Evolutionary conservation across 1,140 invertebrate genomes (phyloP).

Genomic region (Druon quercuslanigerum): DNA sequence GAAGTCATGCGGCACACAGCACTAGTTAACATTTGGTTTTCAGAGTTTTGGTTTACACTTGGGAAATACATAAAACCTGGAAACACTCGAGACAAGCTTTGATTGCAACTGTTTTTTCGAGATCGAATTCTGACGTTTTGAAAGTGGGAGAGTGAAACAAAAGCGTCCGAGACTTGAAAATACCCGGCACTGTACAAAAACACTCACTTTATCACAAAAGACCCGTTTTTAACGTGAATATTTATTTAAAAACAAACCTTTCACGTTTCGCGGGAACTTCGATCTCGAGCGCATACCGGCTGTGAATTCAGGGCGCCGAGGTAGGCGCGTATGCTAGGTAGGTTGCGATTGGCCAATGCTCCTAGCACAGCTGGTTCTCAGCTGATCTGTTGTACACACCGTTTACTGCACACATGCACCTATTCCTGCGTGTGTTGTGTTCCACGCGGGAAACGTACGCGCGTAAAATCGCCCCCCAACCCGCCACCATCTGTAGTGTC

Average conservation of each 20-base stretch:
- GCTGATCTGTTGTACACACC: slow-evolving; percentile 61
- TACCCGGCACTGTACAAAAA: not conserved
- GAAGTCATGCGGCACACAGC: not conserved
- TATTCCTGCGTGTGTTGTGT: slow-evolving; percentile 13
- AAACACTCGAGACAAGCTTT: not conserved
- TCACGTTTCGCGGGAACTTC: slow-evolving; percentile 8
- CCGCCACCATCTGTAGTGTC: slow-evolving; percentile 40
- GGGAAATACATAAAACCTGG: not conserved
- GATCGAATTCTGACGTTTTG: slow-evolving; percentile 5
- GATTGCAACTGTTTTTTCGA: not conserved
- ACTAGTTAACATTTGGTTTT: not conserved
- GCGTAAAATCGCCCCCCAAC: slow-evolving; percentile 52
- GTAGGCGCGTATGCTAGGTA: not conserved
- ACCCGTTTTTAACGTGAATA: not conserved
- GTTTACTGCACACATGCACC: slow-evolving; percentile 1
- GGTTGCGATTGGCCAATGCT: slow-evolving; percentile 55
- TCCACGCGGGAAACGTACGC: slow-evolving; percentile 65
- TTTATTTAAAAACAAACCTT: slow-evolving; percentile 15
- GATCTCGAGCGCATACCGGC: slow-evolving; percentile 49
- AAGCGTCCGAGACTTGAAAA: not conserved
- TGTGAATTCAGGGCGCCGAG: slow-evolving; percentile 30
- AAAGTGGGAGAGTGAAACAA: not conserved
- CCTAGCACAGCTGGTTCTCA: slow-evolving; percentile 71
- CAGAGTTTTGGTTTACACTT: not conserved
- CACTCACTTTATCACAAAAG: not conserved